Conservation (phyloP, 2,113 vertebrate genomes). For the Thoracochromis brauschi region DNA sequence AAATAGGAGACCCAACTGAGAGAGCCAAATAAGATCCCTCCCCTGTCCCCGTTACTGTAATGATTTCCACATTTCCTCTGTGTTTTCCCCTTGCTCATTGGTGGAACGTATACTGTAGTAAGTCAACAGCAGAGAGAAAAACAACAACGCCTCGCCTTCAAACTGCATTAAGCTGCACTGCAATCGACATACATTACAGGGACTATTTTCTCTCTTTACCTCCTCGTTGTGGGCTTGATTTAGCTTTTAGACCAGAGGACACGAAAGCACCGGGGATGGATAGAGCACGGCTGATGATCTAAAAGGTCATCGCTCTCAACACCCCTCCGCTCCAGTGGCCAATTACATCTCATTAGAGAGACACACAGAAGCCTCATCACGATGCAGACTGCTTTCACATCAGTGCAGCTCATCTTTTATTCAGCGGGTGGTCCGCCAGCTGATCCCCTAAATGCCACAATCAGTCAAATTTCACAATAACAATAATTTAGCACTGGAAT, state of each 20-base stretch:
- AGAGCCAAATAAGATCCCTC: constrained; percentile 52
- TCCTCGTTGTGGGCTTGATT: not conserved
- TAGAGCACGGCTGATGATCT: constrained; percentile 7
- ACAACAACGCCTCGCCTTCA: constrained; percentile 26
- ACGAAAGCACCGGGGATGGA: constrained; percentile 9
- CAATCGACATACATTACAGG: not conserved
- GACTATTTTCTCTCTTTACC: not conserved
- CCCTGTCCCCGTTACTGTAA: constrained; percentile 58
- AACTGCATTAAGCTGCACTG: not conserved
- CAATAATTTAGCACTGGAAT: not conserved
- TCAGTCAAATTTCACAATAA: not conserved
- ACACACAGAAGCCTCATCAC: constrained; percentile 9
- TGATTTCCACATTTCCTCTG: constrained; percentile 67
- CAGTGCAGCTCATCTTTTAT: constrained; percentile 11
- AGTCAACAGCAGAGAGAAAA: constrained; percentile 34
- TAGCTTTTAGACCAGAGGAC: not conserved
- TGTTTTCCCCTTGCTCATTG: constrained; percentile 6
- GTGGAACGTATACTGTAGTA: constrained; percentile 26
- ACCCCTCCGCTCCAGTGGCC: constrained; percentile 41
- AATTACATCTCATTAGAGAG: constrained; percentile 60
- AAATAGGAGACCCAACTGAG: constrained; percentile 46
- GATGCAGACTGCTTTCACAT: not conserved
- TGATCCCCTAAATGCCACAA: not conserved
- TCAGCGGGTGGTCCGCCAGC: not conserved
- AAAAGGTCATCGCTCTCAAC: constrained; percentile 49